phyloP scores from a whole-genome alignment of 2,888 invertebrate species.

The Microctonus aethiopoides region DNA sequence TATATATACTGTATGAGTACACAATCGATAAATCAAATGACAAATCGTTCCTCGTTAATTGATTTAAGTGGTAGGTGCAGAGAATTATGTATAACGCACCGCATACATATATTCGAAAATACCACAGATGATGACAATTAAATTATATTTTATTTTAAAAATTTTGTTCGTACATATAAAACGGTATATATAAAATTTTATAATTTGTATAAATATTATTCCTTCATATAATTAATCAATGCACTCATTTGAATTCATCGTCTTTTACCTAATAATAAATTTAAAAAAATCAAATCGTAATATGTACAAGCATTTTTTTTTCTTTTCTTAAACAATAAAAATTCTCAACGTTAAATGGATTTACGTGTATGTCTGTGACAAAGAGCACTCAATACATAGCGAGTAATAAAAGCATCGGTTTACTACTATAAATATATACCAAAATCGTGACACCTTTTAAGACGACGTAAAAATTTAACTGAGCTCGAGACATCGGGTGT shows the following conservation, averaged over 20 bases:
- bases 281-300: neutral
- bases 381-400: neutral
- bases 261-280: too few species aligned
- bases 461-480: neutral
- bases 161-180: too few species aligned
- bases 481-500: neutral
- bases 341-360: neutral
- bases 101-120: neutral
- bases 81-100: neutral
- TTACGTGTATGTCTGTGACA: neutral
- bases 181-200: too few species aligned
- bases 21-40: slow-evolving; percentile 14
- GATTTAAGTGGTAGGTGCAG: neutral
- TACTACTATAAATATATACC: neutral
- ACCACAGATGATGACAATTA: neutral
- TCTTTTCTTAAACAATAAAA: neutral
- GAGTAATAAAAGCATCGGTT: slow-evolving; percentile 7
- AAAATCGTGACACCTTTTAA: neutral
- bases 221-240: too few species aligned
- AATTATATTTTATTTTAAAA: too few species aligned
- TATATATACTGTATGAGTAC: neutral
- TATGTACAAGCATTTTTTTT: neutral
- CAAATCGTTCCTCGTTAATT: slow-evolving; percentile 10
- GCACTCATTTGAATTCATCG: too few species aligned
- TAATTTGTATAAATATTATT: too few species aligned